phyloP scores from a whole-genome alignment of 2,797 vertebrate species.

The Gambelia wislizenii region DNA sequence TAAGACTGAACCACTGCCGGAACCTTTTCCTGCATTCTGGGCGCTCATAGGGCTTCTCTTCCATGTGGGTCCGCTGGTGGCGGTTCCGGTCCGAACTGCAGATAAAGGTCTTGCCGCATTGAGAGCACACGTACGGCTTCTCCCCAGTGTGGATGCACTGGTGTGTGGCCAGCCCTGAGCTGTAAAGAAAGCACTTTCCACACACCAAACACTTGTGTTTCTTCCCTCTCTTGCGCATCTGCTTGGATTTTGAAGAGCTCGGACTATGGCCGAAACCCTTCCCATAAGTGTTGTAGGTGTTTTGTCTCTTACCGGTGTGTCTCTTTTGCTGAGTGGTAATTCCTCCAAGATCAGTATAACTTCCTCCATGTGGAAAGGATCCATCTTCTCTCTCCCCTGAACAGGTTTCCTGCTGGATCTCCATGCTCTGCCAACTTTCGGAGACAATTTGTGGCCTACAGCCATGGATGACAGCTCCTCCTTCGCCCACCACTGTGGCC shows the following conservation, averaged over 20 bases:
- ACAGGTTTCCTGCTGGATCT: neutral
- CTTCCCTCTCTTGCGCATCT: neutral
- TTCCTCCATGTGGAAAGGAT: too few species aligned
- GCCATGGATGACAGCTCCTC: neutral
- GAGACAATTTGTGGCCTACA: too few species aligned
- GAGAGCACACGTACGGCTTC: too few species aligned
- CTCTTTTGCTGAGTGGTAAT: neutral
- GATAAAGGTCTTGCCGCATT: too few species aligned
- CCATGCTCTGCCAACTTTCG: neutral
- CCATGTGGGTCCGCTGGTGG: neutral
- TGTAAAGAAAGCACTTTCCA: conserved; percentile 12
- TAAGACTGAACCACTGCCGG: neutral
- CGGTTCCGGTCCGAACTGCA: too few species aligned
- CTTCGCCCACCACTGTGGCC: rapidly evolving
- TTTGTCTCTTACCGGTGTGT: neutral
- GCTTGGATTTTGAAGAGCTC: neutral
- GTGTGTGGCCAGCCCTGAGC: neutral
- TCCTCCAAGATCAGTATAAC: neutral
- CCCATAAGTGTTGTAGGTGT: neutral
- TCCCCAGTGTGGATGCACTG: too few species aligned
- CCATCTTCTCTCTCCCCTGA: neutral
- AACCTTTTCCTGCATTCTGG: neutral
- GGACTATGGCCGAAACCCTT: neutral
- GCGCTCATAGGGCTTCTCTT: neutral
- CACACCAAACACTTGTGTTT: neutral